phyloP scores from a whole-genome alignment of 2,113 vertebrate genomes.

The Xyliphius kryptos region DNA sequence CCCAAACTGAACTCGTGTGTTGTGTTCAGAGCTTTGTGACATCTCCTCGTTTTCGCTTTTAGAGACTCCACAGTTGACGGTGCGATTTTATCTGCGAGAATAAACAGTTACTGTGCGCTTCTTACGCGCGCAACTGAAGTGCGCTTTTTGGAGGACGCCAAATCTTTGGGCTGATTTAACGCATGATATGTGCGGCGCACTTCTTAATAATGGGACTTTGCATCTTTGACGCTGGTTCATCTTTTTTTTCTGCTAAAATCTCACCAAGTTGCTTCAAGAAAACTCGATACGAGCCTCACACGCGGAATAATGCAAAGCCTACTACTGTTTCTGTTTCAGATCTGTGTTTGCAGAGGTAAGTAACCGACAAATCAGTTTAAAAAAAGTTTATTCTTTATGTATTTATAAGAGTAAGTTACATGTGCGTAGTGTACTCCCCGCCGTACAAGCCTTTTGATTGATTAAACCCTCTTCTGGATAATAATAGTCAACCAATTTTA shows the following conservation, averaged over 20 bases:
- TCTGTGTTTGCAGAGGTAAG: constrained; percentile 32
- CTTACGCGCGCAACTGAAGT: neutral
- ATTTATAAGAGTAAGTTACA: too few species aligned
- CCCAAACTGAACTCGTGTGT: too few species aligned
- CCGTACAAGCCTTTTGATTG: too few species aligned
- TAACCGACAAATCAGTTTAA: neutral
- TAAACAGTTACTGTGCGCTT: neutral
- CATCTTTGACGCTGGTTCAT: neutral
- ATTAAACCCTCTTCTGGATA: too few species aligned
- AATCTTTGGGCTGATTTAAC: neutral
- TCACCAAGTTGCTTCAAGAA: neutral
- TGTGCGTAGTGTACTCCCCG: too few species aligned
- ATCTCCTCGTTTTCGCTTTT: too few species aligned
- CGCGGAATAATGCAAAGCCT: constrained; percentile 18
- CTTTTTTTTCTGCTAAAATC: neutral
- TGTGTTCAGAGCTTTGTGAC: too few species aligned
- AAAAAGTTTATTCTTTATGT: neutral
- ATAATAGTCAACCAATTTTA: too few species aligned
- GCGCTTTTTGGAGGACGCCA: neutral
- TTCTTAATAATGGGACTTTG: constrained; percentile 9
- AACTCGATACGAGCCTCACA: neutral
- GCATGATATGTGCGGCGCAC: neutral
- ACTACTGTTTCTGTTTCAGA: constrained; percentile 15
- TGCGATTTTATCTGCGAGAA: too few species aligned
- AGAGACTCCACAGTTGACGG: too few species aligned